Evolutionary conservation across 2,113 vertebrate genomes (phyloP).

Genomic region (Zeus faber): DNA sequence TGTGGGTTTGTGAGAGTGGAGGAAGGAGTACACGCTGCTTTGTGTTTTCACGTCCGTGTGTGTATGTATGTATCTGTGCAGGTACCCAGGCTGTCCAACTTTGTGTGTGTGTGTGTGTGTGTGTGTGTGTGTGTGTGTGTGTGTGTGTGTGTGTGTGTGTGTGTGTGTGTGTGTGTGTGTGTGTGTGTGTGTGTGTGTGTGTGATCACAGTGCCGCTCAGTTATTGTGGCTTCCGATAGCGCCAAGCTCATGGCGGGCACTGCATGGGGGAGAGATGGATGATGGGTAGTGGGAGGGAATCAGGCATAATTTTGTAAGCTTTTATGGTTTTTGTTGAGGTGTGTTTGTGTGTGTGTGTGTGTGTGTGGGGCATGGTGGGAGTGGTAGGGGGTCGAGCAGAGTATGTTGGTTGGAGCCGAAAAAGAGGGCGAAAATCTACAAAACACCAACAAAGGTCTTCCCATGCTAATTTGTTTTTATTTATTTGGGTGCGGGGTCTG

Average conservation of each 20-base stretch:
- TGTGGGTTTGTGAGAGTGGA: not conserved
- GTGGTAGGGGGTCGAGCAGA: not conserved
- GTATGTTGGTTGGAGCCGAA: too few species aligned
- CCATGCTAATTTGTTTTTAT: too few species aligned
- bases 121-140: not conserved
- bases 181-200: slow-evolving; percentile 9
- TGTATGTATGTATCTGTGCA: slow-evolving; percentile 7
- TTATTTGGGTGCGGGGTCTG: too few species aligned
- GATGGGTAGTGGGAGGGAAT: not conserved
- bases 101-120: not conserved
- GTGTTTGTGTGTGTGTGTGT: not conserved
- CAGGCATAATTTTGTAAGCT: not conserved
- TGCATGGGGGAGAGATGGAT: slow-evolving; percentile 17
- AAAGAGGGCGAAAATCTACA: too few species aligned
- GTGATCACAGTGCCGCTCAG: slow-evolving; percentile 49
- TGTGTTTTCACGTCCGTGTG: not conserved
- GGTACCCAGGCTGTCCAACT: not conserved
- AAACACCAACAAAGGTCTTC: too few species aligned
- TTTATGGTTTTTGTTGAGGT: not conserved
- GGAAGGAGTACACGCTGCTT: too few species aligned
- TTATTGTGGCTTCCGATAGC: slow-evolving; percentile 35
- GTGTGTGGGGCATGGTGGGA: not conserved
- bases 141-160: slow-evolving; percentile 4
- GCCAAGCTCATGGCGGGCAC: slow-evolving; percentile 41
- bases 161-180: slow-evolving; percentile 24